Evolutionary conservation across 2,888 invertebrate species (phyloP).

Genomic region (Balanococcus diminutus): DNA sequence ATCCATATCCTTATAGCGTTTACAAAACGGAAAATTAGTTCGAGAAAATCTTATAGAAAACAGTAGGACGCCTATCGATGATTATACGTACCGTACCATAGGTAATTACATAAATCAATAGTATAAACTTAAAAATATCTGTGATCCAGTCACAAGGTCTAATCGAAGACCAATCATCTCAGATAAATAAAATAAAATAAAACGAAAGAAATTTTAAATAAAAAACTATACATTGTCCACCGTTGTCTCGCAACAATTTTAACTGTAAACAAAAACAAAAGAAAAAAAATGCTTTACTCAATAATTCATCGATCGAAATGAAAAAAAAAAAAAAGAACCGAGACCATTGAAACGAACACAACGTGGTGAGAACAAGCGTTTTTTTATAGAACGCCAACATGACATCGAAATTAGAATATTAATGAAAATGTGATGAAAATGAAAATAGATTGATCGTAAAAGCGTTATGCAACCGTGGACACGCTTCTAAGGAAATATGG

Average conservation of each 20-base stretch:
- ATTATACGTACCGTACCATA: too few relatives aligned
- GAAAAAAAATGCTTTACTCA: not conserved
- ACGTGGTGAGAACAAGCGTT: not conserved
- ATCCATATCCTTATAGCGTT: not conserved
- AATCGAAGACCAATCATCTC: not conserved
- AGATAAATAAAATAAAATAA: not conserved
- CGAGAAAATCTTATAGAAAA: not conserved
- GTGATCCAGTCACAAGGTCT: slow-evolving; percentile 3
- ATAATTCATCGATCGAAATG: not conserved
- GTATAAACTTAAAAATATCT: slow-evolving; percentile 4
- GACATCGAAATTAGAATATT: not conserved
- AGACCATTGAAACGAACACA: not conserved
- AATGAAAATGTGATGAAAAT: not conserved
- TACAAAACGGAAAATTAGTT: not conserved
- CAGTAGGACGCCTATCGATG: not conserved
- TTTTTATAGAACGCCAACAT: not conserved
- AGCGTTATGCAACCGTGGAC: not conserved
- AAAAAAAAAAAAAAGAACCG: not conserved
- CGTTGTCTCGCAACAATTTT: slow-evolving; percentile 1
- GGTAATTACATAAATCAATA: not conserved
- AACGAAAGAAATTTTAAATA: not conserved
- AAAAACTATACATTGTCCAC: not conserved
- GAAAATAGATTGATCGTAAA: not conserved
- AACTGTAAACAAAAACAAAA: slow-evolving; percentile 30
- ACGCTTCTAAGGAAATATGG: not conserved